Conservation (phyloP, 1,140 invertebrate species). For the Lordiphosa mommai region DNA sequence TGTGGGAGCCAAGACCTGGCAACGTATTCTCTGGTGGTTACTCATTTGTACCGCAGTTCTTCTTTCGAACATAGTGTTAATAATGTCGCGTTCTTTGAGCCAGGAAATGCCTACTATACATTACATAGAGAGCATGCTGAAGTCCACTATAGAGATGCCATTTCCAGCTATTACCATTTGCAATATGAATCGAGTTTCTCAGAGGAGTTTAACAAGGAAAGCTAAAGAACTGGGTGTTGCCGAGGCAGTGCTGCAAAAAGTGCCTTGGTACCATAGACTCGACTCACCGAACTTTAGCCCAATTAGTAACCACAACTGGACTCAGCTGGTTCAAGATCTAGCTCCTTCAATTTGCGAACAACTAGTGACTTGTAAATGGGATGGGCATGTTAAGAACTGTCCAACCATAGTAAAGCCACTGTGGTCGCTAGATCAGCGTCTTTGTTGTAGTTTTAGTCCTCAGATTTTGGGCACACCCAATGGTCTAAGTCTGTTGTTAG, state of each 20-base stretch:
- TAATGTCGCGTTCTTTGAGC: constrained; percentile 78
- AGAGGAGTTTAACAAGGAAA: neutral
- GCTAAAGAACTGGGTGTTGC: constrained; percentile 9
- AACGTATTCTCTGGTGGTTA: constrained; percentile 79
- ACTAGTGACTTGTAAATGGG: constrained; percentile 83
- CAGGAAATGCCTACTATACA: constrained; percentile 73
- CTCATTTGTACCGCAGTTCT: constrained; percentile 77
- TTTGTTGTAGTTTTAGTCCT: constrained; percentile 85
- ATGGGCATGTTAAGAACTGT: constrained; percentile 81
- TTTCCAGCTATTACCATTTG: constrained; percentile 87
- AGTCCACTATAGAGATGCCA: constrained; percentile 74
- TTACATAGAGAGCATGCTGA: constrained; percentile 84
- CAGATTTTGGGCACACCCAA: constrained; percentile 82
- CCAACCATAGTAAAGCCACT: constrained; percentile 81
- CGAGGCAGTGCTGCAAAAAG: neutral
- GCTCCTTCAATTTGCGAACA: constrained; percentile 80
- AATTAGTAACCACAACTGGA: constrained; percentile 23
- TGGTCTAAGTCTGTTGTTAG: constrained; percentile 81
- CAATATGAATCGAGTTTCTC: constrained; percentile 59
- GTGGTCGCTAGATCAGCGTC: constrained; percentile 80
- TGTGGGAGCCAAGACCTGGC: constrained; percentile 58
- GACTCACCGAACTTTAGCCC: neutral
- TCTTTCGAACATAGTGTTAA: constrained; percentile 75
- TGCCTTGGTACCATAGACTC: neutral
- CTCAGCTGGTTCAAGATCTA: constrained; percentile 62